phyloP scores from a whole-genome alignment of 37 sponge, comb jelly and placozoan species.

The Bolinopsis microptera region DNA sequence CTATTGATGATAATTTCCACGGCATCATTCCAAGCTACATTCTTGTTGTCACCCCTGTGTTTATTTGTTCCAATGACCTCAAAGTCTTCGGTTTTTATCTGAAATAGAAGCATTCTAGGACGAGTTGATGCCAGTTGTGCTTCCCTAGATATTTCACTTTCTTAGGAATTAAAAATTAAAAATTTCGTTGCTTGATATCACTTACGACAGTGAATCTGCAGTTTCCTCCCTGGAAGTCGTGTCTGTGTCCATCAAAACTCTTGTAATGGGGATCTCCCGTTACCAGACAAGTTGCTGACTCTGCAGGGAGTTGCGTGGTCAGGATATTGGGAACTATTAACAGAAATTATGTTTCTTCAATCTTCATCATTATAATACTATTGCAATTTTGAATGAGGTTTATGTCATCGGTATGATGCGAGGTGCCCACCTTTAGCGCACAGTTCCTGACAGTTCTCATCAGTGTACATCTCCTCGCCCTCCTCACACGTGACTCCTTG shows the following conservation, averaged over 20 bases:
- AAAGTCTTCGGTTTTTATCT: background rate
- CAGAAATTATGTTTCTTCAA: too few species aligned
- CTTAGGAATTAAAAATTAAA: too few species aligned
- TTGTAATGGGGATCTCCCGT: constrained; percentile 50
- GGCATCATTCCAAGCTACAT: constrained; percentile 4
- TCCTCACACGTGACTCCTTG: background rate
- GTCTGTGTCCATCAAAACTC: constrained; percentile 4
- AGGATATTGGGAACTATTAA: too few species aligned
- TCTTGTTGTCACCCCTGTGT: constrained; percentile 4
- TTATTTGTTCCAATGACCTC: constrained; percentile 2
- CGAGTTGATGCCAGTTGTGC: too few species aligned
- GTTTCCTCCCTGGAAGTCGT: constrained; percentile 58
- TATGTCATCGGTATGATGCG: too few species aligned
- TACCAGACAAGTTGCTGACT: background rate
- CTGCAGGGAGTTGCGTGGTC: too few species aligned
- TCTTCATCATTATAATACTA: too few species aligned
- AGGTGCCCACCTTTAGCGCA: background rate
- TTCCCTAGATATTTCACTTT: too few species aligned
- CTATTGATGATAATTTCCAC: background rate
- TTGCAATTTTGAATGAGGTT: too few species aligned
- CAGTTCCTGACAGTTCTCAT: background rate
- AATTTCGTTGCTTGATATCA: too few species aligned
- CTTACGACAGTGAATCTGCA: constrained; percentile 16
- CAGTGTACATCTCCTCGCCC: background rate
- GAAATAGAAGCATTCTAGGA: too few species aligned